Evolutionary conservation across 2,888 invertebrate species (phyloP).

Genomic region (Drepana falcataria): DNA sequence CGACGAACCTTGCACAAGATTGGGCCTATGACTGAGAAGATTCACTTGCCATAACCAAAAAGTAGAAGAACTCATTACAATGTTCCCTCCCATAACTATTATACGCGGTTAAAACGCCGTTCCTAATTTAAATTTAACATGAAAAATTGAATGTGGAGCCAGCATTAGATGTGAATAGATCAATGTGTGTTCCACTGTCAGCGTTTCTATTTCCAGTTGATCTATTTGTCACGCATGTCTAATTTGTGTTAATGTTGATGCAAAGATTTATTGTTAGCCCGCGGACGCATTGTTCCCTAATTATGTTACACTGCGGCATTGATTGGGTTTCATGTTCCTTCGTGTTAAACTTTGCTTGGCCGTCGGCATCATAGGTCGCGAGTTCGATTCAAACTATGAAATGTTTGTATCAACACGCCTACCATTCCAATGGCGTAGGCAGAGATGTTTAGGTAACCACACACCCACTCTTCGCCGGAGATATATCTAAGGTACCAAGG

Average conservation of each 20-base stretch:
- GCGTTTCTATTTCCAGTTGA: slow-evolving; percentile 60
- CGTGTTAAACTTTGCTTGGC: background rate
- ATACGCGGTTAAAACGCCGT: slow-evolving; percentile 13
- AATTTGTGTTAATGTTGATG: slow-evolving; percentile 69
- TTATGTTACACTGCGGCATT: background rate
- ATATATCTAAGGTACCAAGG: too few relatives aligned
- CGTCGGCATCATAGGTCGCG: too few relatives aligned
- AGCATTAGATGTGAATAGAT: slow-evolving; percentile 51
- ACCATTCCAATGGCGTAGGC: too few relatives aligned
- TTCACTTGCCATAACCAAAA: too few relatives aligned
- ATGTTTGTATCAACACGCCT: too few relatives aligned
- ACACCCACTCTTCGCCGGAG: too few relatives aligned
- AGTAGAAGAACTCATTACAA: too few relatives aligned
- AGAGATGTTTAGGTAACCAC: too few relatives aligned
- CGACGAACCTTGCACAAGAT: too few relatives aligned
- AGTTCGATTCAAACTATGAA: too few relatives aligned
- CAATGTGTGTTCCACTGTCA: slow-evolving; percentile 69
- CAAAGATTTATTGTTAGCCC: slow-evolving; percentile 57
- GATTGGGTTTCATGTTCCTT: background rate
- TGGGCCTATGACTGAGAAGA: too few relatives aligned
- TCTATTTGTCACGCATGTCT: slow-evolving; percentile 72
- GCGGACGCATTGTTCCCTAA: slow-evolving; percentile 4
- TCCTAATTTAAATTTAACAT: slow-evolving; percentile 64
- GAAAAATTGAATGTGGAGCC: slow-evolving; percentile 70
- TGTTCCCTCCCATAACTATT: too few relatives aligned